Base-by-base conservation (phyloP, 2,888 invertebrate genomes). In the Brenthis hecate region DNA sequence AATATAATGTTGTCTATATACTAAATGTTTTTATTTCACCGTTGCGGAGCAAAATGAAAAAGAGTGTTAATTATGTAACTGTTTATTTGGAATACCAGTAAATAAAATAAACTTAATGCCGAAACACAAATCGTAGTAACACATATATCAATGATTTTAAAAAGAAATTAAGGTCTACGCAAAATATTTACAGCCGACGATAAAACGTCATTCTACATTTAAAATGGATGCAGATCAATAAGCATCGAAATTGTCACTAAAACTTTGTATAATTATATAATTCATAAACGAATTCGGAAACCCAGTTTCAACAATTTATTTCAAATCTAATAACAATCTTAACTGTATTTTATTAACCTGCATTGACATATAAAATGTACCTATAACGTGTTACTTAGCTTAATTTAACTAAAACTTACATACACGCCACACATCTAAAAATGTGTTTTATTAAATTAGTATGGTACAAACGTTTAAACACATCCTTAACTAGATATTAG, bases 1-100 rank as follows among this genome's bases (percentile, higher is more conserved):
- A 77, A 80, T 79, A 74, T 77, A 79, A 69, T 62, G 65, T 73
- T 74, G 76, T 76, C 75, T 74, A 75, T 74, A 75, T 73, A 64
- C 64, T 55, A 66, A 47, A 65, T 36, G 72, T 55, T 74, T 70
- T 76, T 72, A 77, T 78, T 77, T 77, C 69, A 61, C 69, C 43
- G 47, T 70, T 69, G 6, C 62, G 57, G 50, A 70, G 28, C 47
- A 23, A 13, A 65, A 73, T 75, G 79, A 75, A 73, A 77, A 83
- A 28, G 5, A 80, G 72, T 67, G 65, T 72, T 54, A 58, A 55
- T 70, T 55, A 85, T 82, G 85, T 86, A 88, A 86, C 80, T 86
- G 92, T 92, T 92, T 89, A 91, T 92, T 85, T 86, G 89, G 89
- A 92, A 92, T 92, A 91, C 91, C 91, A 91, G 91, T 92, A 90